phyloP scores from a whole-genome alignment of 2,113 vertebrate genomes.

The Silurus asotus region DNA sequence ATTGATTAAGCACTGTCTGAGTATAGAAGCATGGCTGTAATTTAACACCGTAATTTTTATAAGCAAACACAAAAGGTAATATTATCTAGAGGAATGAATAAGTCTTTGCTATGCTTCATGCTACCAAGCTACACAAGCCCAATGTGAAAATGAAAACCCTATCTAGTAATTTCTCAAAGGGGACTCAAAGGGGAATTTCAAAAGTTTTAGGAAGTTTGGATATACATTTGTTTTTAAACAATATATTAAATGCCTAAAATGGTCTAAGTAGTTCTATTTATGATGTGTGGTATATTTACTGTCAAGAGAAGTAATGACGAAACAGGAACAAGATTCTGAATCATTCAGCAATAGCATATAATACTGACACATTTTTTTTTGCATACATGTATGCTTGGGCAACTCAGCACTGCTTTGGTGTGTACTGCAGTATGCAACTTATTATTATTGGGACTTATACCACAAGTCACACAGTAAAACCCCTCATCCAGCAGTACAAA shows the following conservation, averaged over 20 bases:
- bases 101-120: not conserved
- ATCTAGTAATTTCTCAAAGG: not conserved
- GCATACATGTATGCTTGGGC: not conserved
- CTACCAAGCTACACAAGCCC: not conserved
- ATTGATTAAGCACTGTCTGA: not conserved
- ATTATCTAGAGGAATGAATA: not conserved
- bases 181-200: not conserved
- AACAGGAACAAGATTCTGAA: not conserved
- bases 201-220: not conserved
- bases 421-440: not conserved
- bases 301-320: not conserved
- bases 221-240: no score
- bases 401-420: not conserved
- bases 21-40: not conserved
- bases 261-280: not conserved
- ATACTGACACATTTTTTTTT: not conserved
- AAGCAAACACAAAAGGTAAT: not conserved
- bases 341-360: not conserved
- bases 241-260: no score
- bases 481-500: not conserved
- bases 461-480: not conserved
- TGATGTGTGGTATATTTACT: not conserved
- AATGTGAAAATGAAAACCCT: not conserved
- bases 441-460: not conserved
- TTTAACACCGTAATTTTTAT: constrained; percentile 12